A percentile compares a stretch with the other conserved stretches of the same genome.
Conservation (phyloP, 2,797 vertebrate genomes). For the Gila robusta region DNA sequence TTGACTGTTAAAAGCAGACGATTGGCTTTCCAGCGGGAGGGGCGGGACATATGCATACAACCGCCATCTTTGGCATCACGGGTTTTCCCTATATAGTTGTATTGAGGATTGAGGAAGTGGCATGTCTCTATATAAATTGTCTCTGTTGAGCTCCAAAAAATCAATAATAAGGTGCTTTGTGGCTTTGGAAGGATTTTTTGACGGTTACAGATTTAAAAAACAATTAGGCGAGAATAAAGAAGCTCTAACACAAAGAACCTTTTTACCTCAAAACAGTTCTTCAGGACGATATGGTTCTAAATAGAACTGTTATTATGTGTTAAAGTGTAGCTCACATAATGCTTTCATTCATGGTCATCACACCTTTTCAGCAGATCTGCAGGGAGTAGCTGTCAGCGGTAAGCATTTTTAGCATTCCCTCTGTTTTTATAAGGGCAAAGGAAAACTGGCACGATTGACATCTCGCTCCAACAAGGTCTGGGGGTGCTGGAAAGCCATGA, state of each 20-base stretch:
- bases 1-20: too few relatives aligned
- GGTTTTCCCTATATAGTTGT: too few relatives aligned
- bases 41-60: too few relatives aligned
- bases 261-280: background rate
- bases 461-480: constrained; percentile 23
- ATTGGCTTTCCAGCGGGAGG: too few relatives aligned
- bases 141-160: background rate
- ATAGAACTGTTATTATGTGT: background rate
- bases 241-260: background rate
- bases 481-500: constrained; percentile 34
- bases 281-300: background rate
- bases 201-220: background rate
- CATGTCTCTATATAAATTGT: too few relatives aligned
- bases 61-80: too few relatives aligned
- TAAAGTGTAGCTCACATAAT: constrained; percentile 16
- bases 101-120: too few relatives aligned
- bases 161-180: background rate
- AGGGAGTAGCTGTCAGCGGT: constrained; percentile 45
- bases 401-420: constrained; percentile 49
- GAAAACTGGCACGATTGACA: constrained; percentile 49
- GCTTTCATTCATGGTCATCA: constrained; percentile 39
- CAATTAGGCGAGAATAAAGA: background rate
- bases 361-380: constrained; percentile 50
- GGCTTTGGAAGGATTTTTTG: background rate
- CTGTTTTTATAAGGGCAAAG: constrained; percentile 48